Conservation (phyloP, 2,113 vertebrate genomes). For the Grallaria varia region DNA sequence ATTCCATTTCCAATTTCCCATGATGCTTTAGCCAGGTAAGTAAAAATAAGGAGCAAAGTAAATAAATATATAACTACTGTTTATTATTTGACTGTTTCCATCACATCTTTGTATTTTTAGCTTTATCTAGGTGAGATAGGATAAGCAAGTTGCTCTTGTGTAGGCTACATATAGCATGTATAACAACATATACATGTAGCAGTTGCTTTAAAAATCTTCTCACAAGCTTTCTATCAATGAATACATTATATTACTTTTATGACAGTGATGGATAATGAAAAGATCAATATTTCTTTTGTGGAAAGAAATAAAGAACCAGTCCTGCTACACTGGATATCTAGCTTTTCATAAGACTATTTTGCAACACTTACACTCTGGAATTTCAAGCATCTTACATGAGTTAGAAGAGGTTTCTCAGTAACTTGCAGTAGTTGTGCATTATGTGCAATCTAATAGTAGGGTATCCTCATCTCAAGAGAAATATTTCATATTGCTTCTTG, state of each 20-base stretch:
- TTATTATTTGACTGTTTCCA: background rate
- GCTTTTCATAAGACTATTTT: background rate
- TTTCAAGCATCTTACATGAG: background rate
- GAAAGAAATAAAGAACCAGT: background rate
- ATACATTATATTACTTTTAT: background rate
- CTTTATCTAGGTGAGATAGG: background rate
- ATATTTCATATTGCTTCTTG: background rate
- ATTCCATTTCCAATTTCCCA: background rate
- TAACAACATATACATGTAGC: background rate
- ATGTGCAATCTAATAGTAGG: background rate
- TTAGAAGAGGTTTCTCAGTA: background rate
- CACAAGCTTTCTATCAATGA: background rate
- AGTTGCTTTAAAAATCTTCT: background rate
- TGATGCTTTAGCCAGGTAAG: background rate
- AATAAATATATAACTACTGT: background rate
- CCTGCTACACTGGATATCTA: background rate
- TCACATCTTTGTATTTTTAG: background rate
- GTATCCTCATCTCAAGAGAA: background rate
- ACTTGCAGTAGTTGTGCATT: background rate
- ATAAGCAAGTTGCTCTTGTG: background rate
- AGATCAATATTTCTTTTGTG: background rate
- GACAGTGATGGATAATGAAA: background rate
- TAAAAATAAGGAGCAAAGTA: background rate
- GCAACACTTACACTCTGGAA: background rate
- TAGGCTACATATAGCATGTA: background rate